phyloP scores from a whole-genome alignment of 1,140 invertebrate genomes.

The Drosophila saltans region DNA sequence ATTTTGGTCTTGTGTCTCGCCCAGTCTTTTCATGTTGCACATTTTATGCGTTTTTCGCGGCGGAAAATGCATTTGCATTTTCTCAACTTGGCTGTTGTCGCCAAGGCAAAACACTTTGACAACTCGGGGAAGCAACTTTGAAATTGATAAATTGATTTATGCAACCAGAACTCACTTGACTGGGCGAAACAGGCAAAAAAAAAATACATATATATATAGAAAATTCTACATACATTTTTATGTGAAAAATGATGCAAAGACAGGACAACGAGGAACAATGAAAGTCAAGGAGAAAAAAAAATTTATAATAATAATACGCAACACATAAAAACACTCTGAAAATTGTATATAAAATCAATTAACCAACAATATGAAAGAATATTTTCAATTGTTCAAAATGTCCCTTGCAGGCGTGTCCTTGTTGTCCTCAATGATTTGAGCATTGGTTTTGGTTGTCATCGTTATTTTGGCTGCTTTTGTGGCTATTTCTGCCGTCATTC shows the following conservation, averaged over 20 bases:
- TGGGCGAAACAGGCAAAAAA: conserved; percentile 46
- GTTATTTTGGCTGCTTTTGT: conserved; percentile 35
- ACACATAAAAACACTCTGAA: conserved; percentile 29
- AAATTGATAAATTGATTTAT: conserved; percentile 82
- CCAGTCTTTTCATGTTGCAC: conserved; percentile 2
- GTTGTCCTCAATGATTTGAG: conserved; percentile 30
- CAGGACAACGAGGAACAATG: conserved; percentile 7
- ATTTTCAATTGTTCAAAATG: conserved; percentile 51
- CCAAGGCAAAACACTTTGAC: conserved; percentile 77
- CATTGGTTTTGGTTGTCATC: conserved; percentile 29
- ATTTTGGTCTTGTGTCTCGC: conserved; percentile 13
- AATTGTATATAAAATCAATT: conserved; percentile 37
- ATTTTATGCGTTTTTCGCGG: conserved; percentile 70
- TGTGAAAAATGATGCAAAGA: conserved; percentile 59
- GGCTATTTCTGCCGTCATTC: conserved; percentile 41
- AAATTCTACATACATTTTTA: conserved; percentile 30
- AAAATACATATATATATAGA: conserved; percentile 24
- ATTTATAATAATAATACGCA: conserved; percentile 2
- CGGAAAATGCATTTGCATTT: conserved; percentile 60
- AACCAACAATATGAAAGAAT: conserved; percentile 42
- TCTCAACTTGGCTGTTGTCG: conserved; percentile 15
- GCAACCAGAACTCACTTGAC: conserved; percentile 62
- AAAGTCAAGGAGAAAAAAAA: conserved; percentile 10
- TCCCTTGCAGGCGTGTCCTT: conserved; percentile 32
- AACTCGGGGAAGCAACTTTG: conserved; percentile 65